These are phyloP conservation scores for Helostoma temminkii DNA, from an alignment of 2,797 vertebrate species.

Conservation along the genomic window DNA sequence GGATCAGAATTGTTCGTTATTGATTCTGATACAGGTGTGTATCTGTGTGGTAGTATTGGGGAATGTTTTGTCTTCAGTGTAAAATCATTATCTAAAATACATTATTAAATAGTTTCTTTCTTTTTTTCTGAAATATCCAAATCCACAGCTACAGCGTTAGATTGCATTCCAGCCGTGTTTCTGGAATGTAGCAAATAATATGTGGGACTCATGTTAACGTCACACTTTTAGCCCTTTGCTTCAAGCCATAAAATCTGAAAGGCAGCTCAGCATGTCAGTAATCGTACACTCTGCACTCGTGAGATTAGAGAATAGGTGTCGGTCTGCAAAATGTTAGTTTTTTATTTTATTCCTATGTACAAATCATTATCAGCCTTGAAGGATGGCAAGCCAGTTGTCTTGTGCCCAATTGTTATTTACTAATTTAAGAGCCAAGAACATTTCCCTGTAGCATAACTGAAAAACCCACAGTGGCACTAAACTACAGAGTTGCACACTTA, in stretches of 20 bases:
- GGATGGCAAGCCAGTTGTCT: slow-evolving; percentile 35
- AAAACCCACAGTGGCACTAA: slow-evolving; percentile 43
- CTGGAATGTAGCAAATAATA: slow-evolving; percentile 25
- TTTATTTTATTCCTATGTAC: slow-evolving; percentile 1
- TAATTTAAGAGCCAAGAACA: slow-evolving; percentile 54
- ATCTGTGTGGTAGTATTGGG: slow-evolving; percentile 1
- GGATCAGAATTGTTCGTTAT: slow-evolving; percentile 93
- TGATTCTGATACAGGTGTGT: slow-evolving; percentile 91
- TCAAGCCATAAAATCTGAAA: slow-evolving; percentile 33
- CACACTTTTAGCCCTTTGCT: slow-evolving; percentile 22
- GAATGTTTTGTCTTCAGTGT: not conserved
- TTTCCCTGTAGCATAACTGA: slow-evolving; percentile 54
- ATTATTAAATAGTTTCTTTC: slow-evolving; percentile 3
- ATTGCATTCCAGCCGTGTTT: slow-evolving; percentile 15
- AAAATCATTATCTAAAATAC: not conserved
- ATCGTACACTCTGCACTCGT: slow-evolving; percentile 29
- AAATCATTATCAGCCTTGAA: slow-evolving; percentile 34
- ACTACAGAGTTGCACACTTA: slow-evolving; percentile 50
- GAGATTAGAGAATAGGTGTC: slow-evolving; percentile 19
- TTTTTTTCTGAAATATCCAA: slow-evolving; percentile 6
- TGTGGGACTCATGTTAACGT: slow-evolving; percentile 22
- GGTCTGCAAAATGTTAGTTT: slow-evolving; percentile 26
- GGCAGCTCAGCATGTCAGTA: slow-evolving; percentile 31
- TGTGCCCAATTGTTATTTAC: slow-evolving; percentile 63
- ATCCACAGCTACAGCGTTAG: not conserved